Conservation (phyloP, 2,797 vertebrate genomes). For the Rhodeus uyekii region DNA sequence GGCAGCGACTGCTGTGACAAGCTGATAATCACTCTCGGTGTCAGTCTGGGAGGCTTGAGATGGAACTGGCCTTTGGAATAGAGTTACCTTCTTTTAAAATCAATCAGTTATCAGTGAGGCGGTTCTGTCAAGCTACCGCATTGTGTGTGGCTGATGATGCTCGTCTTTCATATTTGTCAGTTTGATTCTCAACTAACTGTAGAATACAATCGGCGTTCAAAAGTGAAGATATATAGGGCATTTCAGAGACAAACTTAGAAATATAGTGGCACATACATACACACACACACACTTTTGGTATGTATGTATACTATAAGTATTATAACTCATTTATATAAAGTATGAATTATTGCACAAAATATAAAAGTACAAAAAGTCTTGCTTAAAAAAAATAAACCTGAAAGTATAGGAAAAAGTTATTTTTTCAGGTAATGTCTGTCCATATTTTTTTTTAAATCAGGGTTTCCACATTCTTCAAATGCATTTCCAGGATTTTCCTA, state of each 20-base stretch:
- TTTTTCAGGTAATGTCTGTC: too few species aligned
- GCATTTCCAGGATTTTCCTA: too few species aligned
- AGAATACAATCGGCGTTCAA: neutral
- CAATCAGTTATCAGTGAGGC: slow-evolving; percentile 22
- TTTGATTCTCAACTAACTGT: neutral
- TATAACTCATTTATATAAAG: too few species aligned
- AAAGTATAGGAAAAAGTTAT: too few species aligned
- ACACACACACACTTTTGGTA: too few species aligned
- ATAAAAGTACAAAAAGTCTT: too few species aligned
- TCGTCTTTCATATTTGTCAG: slow-evolving; percentile 2
- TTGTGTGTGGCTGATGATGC: slow-evolving; percentile 16
- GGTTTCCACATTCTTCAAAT: too few species aligned
- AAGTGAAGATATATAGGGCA: neutral
- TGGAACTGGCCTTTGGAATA: slow-evolving; percentile 6
- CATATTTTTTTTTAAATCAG: too few species aligned
- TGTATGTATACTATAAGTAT: too few species aligned
- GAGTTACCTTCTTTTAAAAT: slow-evolving; percentile 2
- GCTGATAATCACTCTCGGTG: slow-evolving; percentile 15
- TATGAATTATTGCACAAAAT: too few species aligned
- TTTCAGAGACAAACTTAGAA: neutral
- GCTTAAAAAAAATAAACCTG: too few species aligned
- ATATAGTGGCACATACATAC: too few species aligned
- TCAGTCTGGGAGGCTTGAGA: neutral
- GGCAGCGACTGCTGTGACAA: slow-evolving; percentile 8
- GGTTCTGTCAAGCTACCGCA: neutral